Evolutionary conservation across 1,140 invertebrate species (phyloP), one percentile per base, ranked within the genome.

Genomic region (Drosophila setifemur): DNA sequence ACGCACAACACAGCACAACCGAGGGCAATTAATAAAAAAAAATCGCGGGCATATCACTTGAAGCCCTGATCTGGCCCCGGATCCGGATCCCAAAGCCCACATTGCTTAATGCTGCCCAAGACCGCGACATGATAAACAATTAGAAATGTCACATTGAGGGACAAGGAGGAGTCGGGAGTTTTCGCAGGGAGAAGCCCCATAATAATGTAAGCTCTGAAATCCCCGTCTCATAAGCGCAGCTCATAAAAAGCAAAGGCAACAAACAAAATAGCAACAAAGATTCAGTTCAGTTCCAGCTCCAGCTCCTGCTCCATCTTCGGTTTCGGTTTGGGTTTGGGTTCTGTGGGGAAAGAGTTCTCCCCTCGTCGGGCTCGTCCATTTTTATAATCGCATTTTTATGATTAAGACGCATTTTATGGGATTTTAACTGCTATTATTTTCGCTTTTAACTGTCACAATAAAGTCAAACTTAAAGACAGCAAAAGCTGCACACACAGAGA

Each of bases 371-470:
- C 66, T 86, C 75, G 71, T 86, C 63, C 82, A 86, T 86, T 86
- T 86, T 86, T 86, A 86, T 86, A 86, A 87, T 88, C 82, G 76
- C 83, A 87, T 87, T 87, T 87, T 87, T 87, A 87, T 87, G 82
- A 87, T 87, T 87, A 87, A 87, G 82, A 88, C 82, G 77, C 82
- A 74, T 87, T 87, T 86, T 87, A 87, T 87, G 82, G 64, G 73
- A 87, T 87, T 87, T 87, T 86, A 87, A 87, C 82, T 87, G 82
- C 76, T 87, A 87, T 87, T 88, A 87, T 87, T 87, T 77, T 87
- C 74, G 73, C 82, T 87, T 87, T 87, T 87, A 87, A 87, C 82
- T 87, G 82, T 87, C 82, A 87, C 82, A 87, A 87, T 87, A 87
- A 87, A 86, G 82, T 77, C 73, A 82, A 85, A 86, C 73, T 86